Evolutionary conservation across 1,140 invertebrate species (phyloP).

Genomic region (Chymomyza costata): DNA sequence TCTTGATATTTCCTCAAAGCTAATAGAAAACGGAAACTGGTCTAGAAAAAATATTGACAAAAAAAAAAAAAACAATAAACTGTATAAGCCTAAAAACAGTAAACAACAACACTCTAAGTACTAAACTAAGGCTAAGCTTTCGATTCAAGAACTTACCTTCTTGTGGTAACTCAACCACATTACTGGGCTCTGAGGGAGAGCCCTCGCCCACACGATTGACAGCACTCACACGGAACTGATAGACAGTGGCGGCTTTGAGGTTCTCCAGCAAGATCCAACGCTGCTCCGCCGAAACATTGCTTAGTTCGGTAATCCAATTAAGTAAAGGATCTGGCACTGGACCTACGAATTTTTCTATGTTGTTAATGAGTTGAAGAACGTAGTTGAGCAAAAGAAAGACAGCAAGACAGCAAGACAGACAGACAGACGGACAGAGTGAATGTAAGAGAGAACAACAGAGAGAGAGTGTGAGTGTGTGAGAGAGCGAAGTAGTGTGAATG

Average conservation of each 20-base stretch:
- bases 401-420: no score
- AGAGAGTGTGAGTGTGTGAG: conserved; percentile 2
- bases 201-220: conserved; percentile 97
- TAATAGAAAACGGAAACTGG: no score
- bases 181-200: conserved; percentile 89
- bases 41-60: no score
- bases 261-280: conserved; percentile 88
- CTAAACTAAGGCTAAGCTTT: not conserved
- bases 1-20: no score
- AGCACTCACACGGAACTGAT: conserved; percentile 96
- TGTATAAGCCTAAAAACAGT: not conserved
- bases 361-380: conserved; percentile 66
- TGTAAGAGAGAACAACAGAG: not conserved
- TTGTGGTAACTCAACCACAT: conserved; percentile 91
- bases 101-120: not conserved
- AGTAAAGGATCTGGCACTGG: conserved; percentile 86
- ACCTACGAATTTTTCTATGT: conserved; percentile 79
- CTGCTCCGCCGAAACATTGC: conserved; percentile 87
- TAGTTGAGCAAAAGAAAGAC: conserved; percentile 5
- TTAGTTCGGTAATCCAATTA: conserved; percentile 92
- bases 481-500: not conserved
- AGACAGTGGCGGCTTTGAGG: conserved; percentile 94
- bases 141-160: conserved; percentile 84
- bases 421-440: conserved; percentile 1
- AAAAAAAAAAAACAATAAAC: no score